Evolutionary conservation across 2,797 vertebrate genomes (phyloP).

Genomic region (Decapterus maruadsi): DNA sequence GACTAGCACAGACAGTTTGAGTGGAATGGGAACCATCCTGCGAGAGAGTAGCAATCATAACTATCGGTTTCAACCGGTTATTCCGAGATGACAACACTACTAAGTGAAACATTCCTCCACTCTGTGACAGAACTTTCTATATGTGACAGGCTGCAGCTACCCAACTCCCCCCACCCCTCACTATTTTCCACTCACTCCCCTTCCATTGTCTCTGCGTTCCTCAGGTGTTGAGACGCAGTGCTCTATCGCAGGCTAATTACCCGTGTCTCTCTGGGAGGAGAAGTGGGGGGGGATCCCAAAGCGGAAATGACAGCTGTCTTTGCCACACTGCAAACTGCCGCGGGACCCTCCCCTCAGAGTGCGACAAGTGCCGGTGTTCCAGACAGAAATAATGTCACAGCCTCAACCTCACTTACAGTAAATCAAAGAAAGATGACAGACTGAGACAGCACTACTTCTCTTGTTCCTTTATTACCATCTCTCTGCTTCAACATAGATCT

Average conservation of each 20-base stretch:
- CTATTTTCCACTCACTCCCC: not conserved
- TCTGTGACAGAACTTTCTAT: conserved; percentile 34
- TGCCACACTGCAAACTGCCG: conserved; percentile 25
- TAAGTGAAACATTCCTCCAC: conserved; percentile 16
- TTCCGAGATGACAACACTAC: conserved; percentile 48
- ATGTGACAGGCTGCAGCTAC: conserved; percentile 46
- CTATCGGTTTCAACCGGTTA: conserved; percentile 40
- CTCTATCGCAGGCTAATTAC: conserved; percentile 72
- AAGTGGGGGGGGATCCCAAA: conserved; percentile 60
- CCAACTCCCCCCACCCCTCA: not conserved
- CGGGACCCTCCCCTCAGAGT: not conserved
- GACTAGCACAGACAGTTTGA: not conserved
- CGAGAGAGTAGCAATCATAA: conserved; percentile 6
- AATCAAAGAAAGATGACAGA: conserved; percentile 11
- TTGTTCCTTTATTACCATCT: not conserved
- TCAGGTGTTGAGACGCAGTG: conserved; percentile 54
- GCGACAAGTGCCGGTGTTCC: conserved; percentile 17
- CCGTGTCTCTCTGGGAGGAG: conserved; percentile 41
- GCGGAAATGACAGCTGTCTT: conserved; percentile 71
- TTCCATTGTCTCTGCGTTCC: conserved; percentile 23
- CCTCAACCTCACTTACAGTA: conserved; percentile 46
- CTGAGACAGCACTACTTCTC: not conserved
- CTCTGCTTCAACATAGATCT: not conserved
- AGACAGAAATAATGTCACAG: conserved; percentile 51
- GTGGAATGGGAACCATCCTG: conserved; percentile 7